Evolutionary conservation across 2,797 vertebrate species (phyloP).

Genomic region (Lindbergichthys nudifrons): DNA sequence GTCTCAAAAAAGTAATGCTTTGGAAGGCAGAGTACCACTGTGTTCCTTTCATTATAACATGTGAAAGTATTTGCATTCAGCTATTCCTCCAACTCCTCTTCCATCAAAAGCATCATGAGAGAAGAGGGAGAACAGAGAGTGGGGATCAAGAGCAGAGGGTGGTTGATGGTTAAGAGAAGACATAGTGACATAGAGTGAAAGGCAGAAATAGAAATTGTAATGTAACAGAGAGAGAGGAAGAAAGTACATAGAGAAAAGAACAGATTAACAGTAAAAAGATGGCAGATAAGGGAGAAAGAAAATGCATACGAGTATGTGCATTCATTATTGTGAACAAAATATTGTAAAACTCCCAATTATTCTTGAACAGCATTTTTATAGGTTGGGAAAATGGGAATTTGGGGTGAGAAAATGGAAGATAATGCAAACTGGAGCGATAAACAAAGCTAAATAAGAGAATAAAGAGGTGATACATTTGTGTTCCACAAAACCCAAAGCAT

Average conservation of each 20-base stretch:
- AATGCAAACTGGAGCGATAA: neutral
- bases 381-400: slow-evolving; percentile 10
- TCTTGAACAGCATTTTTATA: slow-evolving; percentile 20
- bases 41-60: slow-evolving; percentile 32
- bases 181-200: neutral
- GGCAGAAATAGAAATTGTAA: neutral
- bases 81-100: slow-evolving; percentile 32
- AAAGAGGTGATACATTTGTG: slow-evolving; percentile 35
- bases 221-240: slow-evolving; percentile 5
- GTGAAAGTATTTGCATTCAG: slow-evolving; percentile 39
- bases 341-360: slow-evolving; percentile 47
- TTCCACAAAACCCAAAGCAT: slow-evolving; percentile 33
- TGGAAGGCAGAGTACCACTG: neutral
- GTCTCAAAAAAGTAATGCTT: slow-evolving; percentile 28
- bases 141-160: neutral
- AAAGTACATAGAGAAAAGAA: neutral
- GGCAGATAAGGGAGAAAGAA: slow-evolving; percentile 1
- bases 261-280: neutral
- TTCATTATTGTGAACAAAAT: slow-evolving; percentile 33
- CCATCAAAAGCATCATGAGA: slow-evolving; percentile 47
- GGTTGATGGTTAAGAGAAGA: slow-evolving; percentile 5
- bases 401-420: neutral
- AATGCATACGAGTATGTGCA: slow-evolving; percentile 9
- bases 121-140: slow-evolving; percentile 15
- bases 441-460: slow-evolving; percentile 22